Percentiles rank a stretch among this genome's conserved stretches.
These are phyloP conservation scores for Salvelinus fontinalis DNA, from an alignment of 2,113 vertebrate genomes.

Conservation along the genomic window DNA sequence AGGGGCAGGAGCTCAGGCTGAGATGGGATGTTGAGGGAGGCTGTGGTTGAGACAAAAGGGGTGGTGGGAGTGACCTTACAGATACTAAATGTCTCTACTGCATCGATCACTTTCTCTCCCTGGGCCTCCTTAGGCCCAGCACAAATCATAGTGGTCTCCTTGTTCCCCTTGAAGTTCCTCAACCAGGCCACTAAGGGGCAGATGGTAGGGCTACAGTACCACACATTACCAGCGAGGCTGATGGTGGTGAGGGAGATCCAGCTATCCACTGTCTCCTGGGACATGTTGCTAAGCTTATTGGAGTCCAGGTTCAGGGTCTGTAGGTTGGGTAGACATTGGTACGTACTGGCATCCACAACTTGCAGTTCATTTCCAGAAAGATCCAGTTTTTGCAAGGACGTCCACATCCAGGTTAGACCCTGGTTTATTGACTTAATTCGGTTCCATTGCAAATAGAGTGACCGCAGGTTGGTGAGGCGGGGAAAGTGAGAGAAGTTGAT, in stretches of 20 bases:
- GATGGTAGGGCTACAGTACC: constrained; percentile 92
- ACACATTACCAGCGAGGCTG: constrained; percentile 92
- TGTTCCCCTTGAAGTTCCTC: constrained; percentile 93
- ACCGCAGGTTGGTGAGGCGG: constrained; percentile 90
- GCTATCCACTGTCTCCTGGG: constrained; percentile 86
- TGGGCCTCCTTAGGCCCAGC: constrained; percentile 92
- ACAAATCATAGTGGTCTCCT: constrained; percentile 92
- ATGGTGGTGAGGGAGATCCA: constrained; percentile 97
- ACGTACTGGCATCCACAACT: constrained; percentile 85
- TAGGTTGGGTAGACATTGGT: constrained; percentile 92
- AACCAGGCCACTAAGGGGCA: constrained; percentile 93
- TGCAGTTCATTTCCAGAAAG: constrained; percentile 94
- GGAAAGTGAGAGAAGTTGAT: constrained; percentile 96
- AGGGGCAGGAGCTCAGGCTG: constrained; percentile 75
- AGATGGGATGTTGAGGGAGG: constrained; percentile 72
- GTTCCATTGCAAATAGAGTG: constrained; percentile 96
- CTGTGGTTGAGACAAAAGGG: constrained; percentile 75
- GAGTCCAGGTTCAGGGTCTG: constrained; percentile 96
- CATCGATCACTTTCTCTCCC: constrained; percentile 93
- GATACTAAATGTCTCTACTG: constrained; percentile 87
- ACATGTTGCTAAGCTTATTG: constrained; percentile 94
- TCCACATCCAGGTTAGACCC: constrained; percentile 95
- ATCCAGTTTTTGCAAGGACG: constrained; percentile 96
- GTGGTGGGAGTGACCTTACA: constrained; percentile 81
- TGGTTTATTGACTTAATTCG: constrained; percentile 88